Evolutionary conservation across 2,113 vertebrate genomes (phyloP), one percentile per base, ranked within the genome.

Genomic region (Gasterosteus nipponicus): DNA sequence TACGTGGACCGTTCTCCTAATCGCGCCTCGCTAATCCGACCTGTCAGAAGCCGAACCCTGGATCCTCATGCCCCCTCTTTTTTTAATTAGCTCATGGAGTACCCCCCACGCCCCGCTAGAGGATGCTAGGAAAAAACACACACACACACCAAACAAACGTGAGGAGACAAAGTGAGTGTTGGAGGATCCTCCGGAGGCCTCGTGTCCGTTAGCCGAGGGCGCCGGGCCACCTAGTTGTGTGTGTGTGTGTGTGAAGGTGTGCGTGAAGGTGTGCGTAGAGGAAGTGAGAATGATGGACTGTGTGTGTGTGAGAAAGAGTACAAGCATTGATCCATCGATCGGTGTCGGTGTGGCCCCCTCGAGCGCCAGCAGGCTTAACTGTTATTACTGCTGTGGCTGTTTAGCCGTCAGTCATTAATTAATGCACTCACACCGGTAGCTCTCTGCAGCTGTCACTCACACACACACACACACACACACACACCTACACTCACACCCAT

Each of bases 351-450:
- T 83, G 78, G 87, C 51, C 80, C 86, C 88, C 79, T 57, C 33
- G 79, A 80, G 87, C 63, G 68, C 85, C 83, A 47, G 26, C 79
- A 84, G 89, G 92, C 90, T 93, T 91, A 93, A 92, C 87, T 90
- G 86, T 91, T 90, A 92, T 93, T 92, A 93, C 86, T 85, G 89
- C 88, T 88, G 89, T 86, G 80, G 88, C 89, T 91, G 83, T 89
- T 93, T 89, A 91, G 88, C 87, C 85, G 87, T 90, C 86, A 92
- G 83, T 90, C 90, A 89, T 91, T 92, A 93, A 91, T 92, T 90
- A 93, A 93, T 87, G 82, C 86, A 88, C 86, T 90, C 80, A 54
- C 75, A 90, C 63, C 77, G 84, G 82, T 73, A 77, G 83, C 79
- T 76, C 76, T 80, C 72, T 51, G 4, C 74, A 84, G 58, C 90